Conservation (phyloP, 2,888 invertebrate genomes). For the Apamea anceps region DNA sequence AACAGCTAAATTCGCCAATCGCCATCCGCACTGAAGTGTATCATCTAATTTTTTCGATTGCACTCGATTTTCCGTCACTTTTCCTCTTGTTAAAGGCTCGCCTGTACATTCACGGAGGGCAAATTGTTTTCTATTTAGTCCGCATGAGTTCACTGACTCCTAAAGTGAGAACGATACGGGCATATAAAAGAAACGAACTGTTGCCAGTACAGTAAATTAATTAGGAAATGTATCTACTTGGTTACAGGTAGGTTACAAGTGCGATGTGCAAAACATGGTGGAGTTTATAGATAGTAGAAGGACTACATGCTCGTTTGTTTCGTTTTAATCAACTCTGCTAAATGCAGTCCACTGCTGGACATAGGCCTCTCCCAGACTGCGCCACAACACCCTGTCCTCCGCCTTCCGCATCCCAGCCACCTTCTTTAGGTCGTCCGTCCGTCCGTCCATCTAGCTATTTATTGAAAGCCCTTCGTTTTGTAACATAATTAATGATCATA, state of each 20-base stretch:
- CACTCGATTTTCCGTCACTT: slow-evolving; percentile 49
- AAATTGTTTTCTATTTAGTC: slow-evolving; percentile 57
- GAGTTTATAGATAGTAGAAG: not conserved
- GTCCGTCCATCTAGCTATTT: no score
- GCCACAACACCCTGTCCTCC: no score
- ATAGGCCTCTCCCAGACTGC: no score
- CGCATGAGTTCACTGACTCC: slow-evolving; percentile 42
- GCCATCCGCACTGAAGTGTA: slow-evolving; percentile 17
- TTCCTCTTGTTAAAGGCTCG: slow-evolving; percentile 39
- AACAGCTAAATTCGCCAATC: slow-evolving; percentile 14
- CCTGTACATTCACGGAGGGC: slow-evolving; percentile 33
- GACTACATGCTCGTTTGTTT: not conserved
- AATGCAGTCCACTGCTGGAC: no score
- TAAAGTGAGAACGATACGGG: slow-evolving; percentile 33
- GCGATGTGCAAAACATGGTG: not conserved
- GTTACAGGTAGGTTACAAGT: not conserved
- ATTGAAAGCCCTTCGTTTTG: not conserved
- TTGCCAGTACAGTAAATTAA: slow-evolving; percentile 21
- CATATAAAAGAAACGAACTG: slow-evolving; percentile 19
- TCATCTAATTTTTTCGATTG: slow-evolving; percentile 40
- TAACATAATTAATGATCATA: not conserved
- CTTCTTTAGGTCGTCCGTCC: no score
- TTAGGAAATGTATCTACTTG: slow-evolving; percentile 8
- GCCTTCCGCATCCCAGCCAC: no score
- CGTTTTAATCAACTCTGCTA: not conserved